phyloP scores from a whole-genome alignment of 1,140 invertebrate species.

The Phymastichus coffea region DNA sequence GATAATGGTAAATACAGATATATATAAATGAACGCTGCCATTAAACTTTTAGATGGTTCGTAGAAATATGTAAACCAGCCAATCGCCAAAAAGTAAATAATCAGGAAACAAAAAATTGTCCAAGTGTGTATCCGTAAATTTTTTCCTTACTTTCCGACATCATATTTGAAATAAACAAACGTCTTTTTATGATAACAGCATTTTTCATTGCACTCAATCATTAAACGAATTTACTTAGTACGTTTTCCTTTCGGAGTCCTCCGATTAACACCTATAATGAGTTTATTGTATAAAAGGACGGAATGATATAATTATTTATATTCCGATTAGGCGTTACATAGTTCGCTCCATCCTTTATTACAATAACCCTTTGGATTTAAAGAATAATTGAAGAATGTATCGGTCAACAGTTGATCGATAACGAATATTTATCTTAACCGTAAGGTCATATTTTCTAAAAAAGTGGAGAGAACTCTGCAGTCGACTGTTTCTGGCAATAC shows the following conservation, averaged over 20 bases:
- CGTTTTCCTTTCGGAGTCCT: too few species aligned
- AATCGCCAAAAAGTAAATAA: not conserved
- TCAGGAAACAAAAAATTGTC: not conserved
- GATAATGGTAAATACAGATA: not conserved
- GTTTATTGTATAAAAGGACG: too few species aligned
- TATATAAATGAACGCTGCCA: not conserved
- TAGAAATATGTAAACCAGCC: not conserved
- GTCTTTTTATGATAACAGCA: too few species aligned
- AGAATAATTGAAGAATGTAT: too few species aligned
- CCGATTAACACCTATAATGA: too few species aligned
- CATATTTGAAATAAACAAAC: not conserved
- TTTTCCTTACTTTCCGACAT: not conserved
- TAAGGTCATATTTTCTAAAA: not conserved
- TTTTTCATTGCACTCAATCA: too few species aligned
- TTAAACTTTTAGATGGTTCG: not conserved
- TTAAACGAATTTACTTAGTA: too few species aligned
- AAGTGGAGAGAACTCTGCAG: not conserved
- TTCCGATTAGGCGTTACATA: too few species aligned
- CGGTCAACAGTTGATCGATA: too few species aligned
- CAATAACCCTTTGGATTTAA: too few species aligned
- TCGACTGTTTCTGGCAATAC: not conserved
- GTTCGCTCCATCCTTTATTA: too few species aligned
- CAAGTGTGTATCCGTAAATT: not conserved
- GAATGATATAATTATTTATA: too few species aligned
- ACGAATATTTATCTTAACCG: constrained; percentile 1